A percentile compares a stretch with the other conserved stretches of the same genome.
Conservation (phyloP, 2,113 vertebrate genomes). For the Callaeas wilsoni region DNA sequence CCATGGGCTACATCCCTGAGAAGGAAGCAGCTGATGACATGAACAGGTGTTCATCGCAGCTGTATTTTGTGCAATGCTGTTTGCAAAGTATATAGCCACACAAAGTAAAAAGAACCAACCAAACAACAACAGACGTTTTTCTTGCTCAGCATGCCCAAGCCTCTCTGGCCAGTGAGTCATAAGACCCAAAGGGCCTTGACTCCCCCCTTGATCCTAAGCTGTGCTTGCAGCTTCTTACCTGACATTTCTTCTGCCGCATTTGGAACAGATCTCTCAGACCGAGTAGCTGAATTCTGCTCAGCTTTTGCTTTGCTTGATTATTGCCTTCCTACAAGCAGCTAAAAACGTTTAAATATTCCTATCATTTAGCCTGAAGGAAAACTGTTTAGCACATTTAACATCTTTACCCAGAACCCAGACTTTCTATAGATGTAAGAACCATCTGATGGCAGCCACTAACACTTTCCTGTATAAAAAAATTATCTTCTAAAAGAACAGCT, state of each 20-base stretch:
- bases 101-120: background rate
- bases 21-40: background rate
- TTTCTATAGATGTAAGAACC: background rate
- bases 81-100: background rate
- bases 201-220: background rate
- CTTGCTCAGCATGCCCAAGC: background rate
- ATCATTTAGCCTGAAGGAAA: slow-evolving; percentile 7
- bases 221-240: background rate
- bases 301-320: background rate
- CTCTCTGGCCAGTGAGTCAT: background rate
- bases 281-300: background rate
- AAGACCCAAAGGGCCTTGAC: background rate
- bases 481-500: background rate
- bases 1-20: background rate
- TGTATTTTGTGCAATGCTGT: background rate
- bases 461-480: background rate
- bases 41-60: background rate
- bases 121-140: background rate
- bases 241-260: background rate
- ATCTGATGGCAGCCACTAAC: background rate
- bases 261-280: background rate
- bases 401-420: background rate
- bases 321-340: background rate
- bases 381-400: slow-evolving; percentile 19
- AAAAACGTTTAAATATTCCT: slow-evolving; percentile 7